Percentiles rank a stretch among this genome's conserved stretches.
These are phyloP conservation scores for Molossus molossus DNA, from an alignment of 2,797 vertebrate genomes.

Conservation along the genomic window DNA sequence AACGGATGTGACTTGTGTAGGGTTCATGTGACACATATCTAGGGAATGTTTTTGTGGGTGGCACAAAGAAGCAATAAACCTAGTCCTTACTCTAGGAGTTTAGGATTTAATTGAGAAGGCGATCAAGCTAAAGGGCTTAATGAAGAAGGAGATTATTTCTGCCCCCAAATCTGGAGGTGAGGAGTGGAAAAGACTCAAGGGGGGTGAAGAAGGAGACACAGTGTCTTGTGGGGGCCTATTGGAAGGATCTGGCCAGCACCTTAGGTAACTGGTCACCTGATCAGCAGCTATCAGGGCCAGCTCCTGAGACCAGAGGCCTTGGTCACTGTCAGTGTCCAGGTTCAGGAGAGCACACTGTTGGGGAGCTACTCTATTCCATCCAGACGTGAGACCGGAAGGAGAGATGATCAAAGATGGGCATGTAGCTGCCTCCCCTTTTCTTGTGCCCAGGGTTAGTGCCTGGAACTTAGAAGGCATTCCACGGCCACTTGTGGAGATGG, in stretches of 20 bases:
- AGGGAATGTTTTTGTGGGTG: neutral
- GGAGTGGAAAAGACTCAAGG: neutral
- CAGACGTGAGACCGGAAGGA: neutral
- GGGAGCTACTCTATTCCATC: neutral
- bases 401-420: neutral
- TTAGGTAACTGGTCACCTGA: neutral
- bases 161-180: neutral
- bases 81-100: neutral
- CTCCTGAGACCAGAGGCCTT: neutral
- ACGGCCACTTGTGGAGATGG: neutral
- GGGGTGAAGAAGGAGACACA: accelerated
- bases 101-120: neutral
- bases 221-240: neutral
- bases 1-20: neutral
- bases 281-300: accelerated
- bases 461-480: neutral
- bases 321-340: accelerated
- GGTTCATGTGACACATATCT: neutral
- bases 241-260: too few species aligned
- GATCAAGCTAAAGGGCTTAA: neutral
- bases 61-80: neutral
- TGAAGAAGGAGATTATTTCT: neutral
- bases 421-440: neutral
- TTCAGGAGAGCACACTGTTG: too few species aligned
- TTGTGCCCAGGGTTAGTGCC: neutral